Conservation (phyloP, 2,888 invertebrate species). For the Adelphocoris suturalis region DNA sequence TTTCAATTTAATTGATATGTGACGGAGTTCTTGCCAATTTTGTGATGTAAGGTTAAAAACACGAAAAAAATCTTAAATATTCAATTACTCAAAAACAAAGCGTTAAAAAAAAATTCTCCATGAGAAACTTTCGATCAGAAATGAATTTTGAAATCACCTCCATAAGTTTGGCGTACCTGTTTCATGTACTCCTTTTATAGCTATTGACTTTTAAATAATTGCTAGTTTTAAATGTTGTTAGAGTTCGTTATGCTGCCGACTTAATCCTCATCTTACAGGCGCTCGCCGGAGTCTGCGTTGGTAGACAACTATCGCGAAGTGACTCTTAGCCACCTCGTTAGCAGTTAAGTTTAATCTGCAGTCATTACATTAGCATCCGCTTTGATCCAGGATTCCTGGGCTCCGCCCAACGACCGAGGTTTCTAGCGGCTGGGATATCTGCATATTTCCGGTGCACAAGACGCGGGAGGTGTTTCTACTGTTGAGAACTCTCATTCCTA, state of each 20-base stretch:
- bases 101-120: too few relatives aligned
- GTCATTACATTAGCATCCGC: conserved; percentile 52
- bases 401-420: neutral
- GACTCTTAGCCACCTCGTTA: conserved; percentile 58
- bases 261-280: neutral
- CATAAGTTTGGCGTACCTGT: too few relatives aligned
- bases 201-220: too few relatives aligned
- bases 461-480: neutral
- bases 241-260: neutral
- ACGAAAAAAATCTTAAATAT: too few relatives aligned
- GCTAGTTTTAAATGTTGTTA: neutral
- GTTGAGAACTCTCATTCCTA: neutral
- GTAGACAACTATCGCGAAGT: neutral
- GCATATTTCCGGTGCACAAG: conserved; percentile 1
- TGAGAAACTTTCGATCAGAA: too few relatives aligned
- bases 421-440: neutral
- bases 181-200: too few relatives aligned
- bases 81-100: too few relatives aligned
- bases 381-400: conserved; percentile 55
- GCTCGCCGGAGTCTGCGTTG: neutral
- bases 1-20: too few relatives aligned
- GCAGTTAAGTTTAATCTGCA: conserved; percentile 54
- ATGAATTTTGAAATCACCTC: too few relatives aligned
- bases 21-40: too few relatives aligned
- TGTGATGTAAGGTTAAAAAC: too few relatives aligned